Evolutionary conservation across 2,888 invertebrate genomes (phyloP).

Genomic region (Petrolisthes manimaculis): DNA sequence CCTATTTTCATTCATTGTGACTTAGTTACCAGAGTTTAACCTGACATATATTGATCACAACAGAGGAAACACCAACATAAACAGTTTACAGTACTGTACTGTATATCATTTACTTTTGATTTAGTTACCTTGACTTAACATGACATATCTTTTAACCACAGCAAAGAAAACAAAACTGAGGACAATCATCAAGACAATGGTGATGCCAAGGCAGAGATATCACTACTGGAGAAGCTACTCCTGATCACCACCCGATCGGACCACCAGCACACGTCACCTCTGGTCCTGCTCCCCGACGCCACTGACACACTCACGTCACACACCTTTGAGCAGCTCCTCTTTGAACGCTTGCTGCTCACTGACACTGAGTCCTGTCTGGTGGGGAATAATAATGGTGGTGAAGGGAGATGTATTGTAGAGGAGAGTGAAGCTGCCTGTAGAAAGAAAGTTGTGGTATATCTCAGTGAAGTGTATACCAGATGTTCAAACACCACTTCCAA

Average conservation of each 20-base stretch:
- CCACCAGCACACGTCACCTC: slow-evolving; percentile 69
- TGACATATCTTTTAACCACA: neutral
- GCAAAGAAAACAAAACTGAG: neutral
- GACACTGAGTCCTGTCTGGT: slow-evolving; percentile 65
- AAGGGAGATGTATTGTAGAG: slow-evolving; percentile 67
- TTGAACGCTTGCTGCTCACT: slow-evolving; percentile 79
- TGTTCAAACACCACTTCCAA: slow-evolving; percentile 44
- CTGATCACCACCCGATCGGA: slow-evolving; percentile 50
- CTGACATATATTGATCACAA: too few relatives aligned
- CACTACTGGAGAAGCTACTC: slow-evolving; percentile 52
- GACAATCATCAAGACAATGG: neutral
- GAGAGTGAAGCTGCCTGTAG: slow-evolving; percentile 51
- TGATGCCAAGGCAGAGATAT: slow-evolving; percentile 15
- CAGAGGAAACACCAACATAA: too few relatives aligned
- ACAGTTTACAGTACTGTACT: neutral
- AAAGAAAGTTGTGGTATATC: slow-evolving; percentile 48
- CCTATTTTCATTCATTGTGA: too few relatives aligned
- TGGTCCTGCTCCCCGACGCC: slow-evolving; percentile 79
- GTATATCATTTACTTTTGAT: neutral
- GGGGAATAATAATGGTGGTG: slow-evolving; percentile 59
- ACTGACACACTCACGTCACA: slow-evolving; percentile 74
- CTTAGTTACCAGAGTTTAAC: too few relatives aligned
- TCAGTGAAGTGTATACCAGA: slow-evolving; percentile 51
- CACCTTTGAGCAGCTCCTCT: slow-evolving; percentile 81
- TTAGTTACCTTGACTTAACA: too few relatives aligned